These are phyloP conservation scores for Hozukius guyotensis DNA, from an alignment of 2,797 vertebrate genomes.

Conservation along the genomic window DNA sequence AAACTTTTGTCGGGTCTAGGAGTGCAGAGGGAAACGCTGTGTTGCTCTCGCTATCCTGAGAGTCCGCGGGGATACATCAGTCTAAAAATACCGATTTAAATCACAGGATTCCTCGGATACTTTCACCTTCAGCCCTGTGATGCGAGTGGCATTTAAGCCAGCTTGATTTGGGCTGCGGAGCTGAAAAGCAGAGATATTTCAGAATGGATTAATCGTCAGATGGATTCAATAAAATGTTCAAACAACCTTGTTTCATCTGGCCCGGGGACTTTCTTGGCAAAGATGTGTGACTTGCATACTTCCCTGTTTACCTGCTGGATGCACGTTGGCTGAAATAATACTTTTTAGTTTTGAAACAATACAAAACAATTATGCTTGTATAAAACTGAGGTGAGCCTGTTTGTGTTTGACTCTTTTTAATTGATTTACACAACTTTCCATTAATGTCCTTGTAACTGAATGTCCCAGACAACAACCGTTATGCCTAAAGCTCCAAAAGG, in stretches of 20 bases:
- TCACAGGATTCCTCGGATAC: conserved; percentile 91
- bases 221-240: conserved; percentile 83
- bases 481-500: not conserved
- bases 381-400: not conserved
- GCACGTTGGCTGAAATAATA: conserved; percentile 43
- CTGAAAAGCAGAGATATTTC: conserved; percentile 82
- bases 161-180: conserved; percentile 80
- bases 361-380: not conserved
- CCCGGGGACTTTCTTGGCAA: conserved; percentile 63
- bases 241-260: conserved; percentile 80
- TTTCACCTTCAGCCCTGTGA: conserved; percentile 88
- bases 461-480: not conserved
- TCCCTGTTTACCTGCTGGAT: conserved; percentile 78
- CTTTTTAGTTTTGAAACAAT: conserved; percentile 18
- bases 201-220: conserved; percentile 84
- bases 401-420: conserved; percentile 33
- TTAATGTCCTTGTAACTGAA: not conserved
- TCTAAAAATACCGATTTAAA: conserved; percentile 96
- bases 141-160: conserved; percentile 89
- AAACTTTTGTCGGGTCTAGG: conserved; percentile 73
- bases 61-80: conserved; percentile 84
- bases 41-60: conserved; percentile 74
- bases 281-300: conserved; percentile 69
- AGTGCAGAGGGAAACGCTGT: conserved; percentile 71
- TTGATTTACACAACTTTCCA: not conserved